These are phyloP conservation scores for Hemicentrotus pulcherrimus DNA, from an alignment of 35 echinoderm and acorn worm genomes.

Conservation along the genomic window DNA sequence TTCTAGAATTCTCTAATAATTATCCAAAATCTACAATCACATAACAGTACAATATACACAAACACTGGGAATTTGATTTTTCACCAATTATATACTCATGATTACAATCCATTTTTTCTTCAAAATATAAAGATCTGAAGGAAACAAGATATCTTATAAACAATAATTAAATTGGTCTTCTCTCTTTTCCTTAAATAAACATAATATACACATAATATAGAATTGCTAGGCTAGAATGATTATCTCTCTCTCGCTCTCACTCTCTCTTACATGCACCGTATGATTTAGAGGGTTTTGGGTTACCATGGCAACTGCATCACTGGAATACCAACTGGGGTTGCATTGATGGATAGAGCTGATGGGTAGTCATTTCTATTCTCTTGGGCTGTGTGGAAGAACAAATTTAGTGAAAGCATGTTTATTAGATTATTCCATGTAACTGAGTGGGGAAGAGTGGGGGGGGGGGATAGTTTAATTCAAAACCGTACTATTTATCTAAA, in stretches of 20 bases:
- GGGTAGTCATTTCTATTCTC: conserved; percentile 47
- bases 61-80: conserved; percentile 43
- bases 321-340: conserved; percentile 48
- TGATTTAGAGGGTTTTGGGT: conserved; percentile 28
- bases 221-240: conserved; percentile 53
- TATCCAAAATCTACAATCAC: conserved; percentile 48
- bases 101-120: conserved; percentile 46
- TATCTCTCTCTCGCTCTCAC: background rate
- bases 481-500: too few species aligned
- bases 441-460: background rate
- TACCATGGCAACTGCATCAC: conserved; percentile 49
- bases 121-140: conserved; percentile 50
- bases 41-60: conserved; percentile 46
- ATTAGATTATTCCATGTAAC: background rate
- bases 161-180: conserved; percentile 51
- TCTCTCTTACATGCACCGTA: conserved; percentile 37
- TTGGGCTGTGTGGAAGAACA: conserved; percentile 20
- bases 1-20: conserved; percentile 36
- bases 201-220: conserved; percentile 54
- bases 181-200: conserved; percentile 47
- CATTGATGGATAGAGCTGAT: conserved; percentile 35
- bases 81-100: conserved; percentile 44
- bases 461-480: too few species aligned
- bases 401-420: background rate
- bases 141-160: conserved; percentile 40